Evolutionary conservation across 2,888 invertebrate genomes (phyloP).

Genomic region (Polyommatus icarus): DNA sequence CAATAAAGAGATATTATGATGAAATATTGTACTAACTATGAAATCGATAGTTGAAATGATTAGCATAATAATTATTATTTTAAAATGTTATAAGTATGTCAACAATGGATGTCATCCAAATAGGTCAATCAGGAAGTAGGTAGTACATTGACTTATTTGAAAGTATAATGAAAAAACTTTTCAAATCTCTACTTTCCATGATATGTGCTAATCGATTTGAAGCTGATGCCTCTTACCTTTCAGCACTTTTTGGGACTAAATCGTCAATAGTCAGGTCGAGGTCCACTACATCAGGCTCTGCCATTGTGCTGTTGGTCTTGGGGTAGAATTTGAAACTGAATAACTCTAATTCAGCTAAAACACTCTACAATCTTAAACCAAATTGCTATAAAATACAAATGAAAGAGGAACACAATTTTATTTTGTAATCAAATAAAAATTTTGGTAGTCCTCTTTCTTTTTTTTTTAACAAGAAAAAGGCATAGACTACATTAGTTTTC

Average conservation of each 20-base stretch:
- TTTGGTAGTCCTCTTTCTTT: not conserved
- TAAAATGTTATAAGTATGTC: constrained; percentile 13
- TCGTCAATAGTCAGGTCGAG: constrained; percentile 73
- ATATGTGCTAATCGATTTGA: not conserved
- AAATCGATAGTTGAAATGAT: not conserved
- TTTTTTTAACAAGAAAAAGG: not conserved
- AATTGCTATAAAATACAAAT: not conserved
- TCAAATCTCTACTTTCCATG: not conserved
- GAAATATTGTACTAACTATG: not conserved
- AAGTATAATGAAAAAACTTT: not conserved
- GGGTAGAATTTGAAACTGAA: not conserved
- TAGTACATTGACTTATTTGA: not conserved
- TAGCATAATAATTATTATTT: too few species aligned
- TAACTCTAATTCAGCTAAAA: not conserved
- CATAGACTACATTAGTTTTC: too few species aligned
- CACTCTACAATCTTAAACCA: not conserved
- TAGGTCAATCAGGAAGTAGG: constrained; percentile 27
- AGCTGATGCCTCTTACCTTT: constrained; percentile 57
- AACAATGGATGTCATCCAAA: constrained; percentile 3
- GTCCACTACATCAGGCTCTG: constrained; percentile 70
- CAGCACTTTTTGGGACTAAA: constrained; percentile 75
- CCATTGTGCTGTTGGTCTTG: constrained; percentile 54
- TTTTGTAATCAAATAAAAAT: constrained; percentile 8
- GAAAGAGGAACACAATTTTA: constrained; percentile 12
- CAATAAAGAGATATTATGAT: not conserved